Evolutionary conservation across 1,140 invertebrate genomes (phyloP), one percentile per base, ranked within the genome.

Genomic region (Drosophila simulans): DNA sequence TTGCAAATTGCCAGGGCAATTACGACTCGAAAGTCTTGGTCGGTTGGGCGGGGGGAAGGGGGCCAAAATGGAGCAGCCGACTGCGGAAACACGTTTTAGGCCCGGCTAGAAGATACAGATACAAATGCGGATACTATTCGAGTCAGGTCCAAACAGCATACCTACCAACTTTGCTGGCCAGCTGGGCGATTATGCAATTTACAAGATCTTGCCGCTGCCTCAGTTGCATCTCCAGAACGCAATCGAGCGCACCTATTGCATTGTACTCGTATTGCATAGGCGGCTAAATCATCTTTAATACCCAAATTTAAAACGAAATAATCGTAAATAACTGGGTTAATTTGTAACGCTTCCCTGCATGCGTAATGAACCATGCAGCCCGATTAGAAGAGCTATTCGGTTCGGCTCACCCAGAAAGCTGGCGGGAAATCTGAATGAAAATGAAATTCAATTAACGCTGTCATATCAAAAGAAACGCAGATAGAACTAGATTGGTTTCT

Each of bases 261-360:
- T 22, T 22, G 20, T 22, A 22, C 20, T 22, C 20, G 2, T 22
- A 72, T 55, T 77, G 58, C 35, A 45, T 48, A 49, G 49, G 69
- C 62, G 52, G 62, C 72, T 77, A 86, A 78, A 86, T 86, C 74
- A 86, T 86, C 81, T 81, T 70, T 58, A 64, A 83, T 59, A 64
- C 62, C 81, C 68, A 85, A 85, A 86, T 66, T 81, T 59, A 63
- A 68, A 45, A 35, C 68, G 66, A 66, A 86, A 90, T 90, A 86
- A 73, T 90, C 79, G 80, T 90, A 83, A 86, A 90, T 90, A 90
- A 88, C 78, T 90, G 76, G 86, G 86, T 86, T 90, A 90, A 90
- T 86, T 88, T 90, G 86, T 80, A 83, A 90, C 86, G 86, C 86
- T 90, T 75, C 76, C 60, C 37, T 76, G 86, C 78, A 80, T 90